A percentile compares a stretch with the other conserved stretches of the same genome.
Conservation (phyloP, 30 jellyfish, hydroid and myxozoan genomes). For the Hydra vulgaris region DNA sequence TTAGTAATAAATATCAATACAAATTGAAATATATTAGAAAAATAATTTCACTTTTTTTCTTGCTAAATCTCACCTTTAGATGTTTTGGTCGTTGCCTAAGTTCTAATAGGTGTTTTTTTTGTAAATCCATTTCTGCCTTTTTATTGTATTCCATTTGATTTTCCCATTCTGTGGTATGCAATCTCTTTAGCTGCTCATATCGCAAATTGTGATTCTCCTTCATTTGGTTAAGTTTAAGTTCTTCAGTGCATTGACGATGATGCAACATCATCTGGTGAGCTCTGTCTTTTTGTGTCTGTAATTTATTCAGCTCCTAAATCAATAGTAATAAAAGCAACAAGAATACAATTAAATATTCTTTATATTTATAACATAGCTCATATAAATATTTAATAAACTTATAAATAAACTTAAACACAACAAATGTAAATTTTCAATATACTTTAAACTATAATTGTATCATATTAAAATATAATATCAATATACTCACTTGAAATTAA, state of each 20-base stretch:
- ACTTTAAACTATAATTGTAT: too few relatives aligned
- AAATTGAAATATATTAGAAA: not conserved
- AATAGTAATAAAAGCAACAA: too few relatives aligned
- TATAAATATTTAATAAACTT: too few relatives aligned
- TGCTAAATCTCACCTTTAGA: slow-evolving; percentile 51
- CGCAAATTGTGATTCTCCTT: slow-evolving; percentile 81
- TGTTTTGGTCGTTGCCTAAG: slow-evolving; percentile 92
- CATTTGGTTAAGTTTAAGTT: slow-evolving; percentile 73
- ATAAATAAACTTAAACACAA: too few relatives aligned
- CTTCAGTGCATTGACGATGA: slow-evolving; percentile 97
- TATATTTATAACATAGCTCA: too few relatives aligned
- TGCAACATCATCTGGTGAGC: slow-evolving; percentile 93
- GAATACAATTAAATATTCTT: too few relatives aligned
- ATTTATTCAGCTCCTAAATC: slow-evolving; percentile 83
- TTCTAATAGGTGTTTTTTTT: slow-evolving; percentile 89
- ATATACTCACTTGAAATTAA: too few relatives aligned
- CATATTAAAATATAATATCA: too few relatives aligned
- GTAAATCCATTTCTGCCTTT: slow-evolving; percentile 96
- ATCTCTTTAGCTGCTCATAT: slow-evolving; percentile 77
- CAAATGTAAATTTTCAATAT: too few relatives aligned
- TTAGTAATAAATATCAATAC: too few relatives aligned
- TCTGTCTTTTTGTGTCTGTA: slow-evolving; percentile 94
- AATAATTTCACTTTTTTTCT: too few relatives aligned
- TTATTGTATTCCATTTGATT: slow-evolving; percentile 94
- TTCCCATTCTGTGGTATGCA: slow-evolving; percentile 96